Evolutionary conservation across 1,140 invertebrate genomes (phyloP).

Genomic region (Trichomalopsis sarcophagae): DNA sequence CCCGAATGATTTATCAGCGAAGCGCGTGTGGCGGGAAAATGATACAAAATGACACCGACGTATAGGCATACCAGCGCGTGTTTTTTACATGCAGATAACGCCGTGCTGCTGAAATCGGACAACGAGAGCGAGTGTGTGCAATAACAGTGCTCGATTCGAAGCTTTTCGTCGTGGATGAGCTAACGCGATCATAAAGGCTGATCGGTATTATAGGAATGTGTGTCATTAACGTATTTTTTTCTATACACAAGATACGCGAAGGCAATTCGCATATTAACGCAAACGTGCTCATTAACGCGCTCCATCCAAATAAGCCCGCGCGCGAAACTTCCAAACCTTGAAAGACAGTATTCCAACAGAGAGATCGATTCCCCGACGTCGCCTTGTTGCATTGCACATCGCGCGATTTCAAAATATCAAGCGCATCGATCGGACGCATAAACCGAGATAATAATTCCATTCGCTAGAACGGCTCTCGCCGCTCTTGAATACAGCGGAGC

Average conservation of each 20-base stretch:
- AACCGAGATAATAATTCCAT: neutral
- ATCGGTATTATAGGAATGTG: too few species aligned
- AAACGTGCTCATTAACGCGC: too few species aligned
- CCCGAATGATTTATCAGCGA: constrained; percentile 68
- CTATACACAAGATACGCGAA: too few species aligned
- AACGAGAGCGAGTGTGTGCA: too few species aligned
- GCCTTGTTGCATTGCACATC: neutral
- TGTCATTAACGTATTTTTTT: too few species aligned
- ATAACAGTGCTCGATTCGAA: too few species aligned
- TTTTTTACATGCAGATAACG: too few species aligned
- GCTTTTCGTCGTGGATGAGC: too few species aligned
- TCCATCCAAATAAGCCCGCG: neutral
- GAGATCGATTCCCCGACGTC: neutral
- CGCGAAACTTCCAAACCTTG: neutral
- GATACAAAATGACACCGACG: constrained; percentile 68
- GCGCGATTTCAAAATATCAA: neutral
- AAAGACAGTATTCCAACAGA: neutral
- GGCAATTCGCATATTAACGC: too few species aligned
- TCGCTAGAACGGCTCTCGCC: constrained; percentile 47
- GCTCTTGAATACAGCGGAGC: neutral
- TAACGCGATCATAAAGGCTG: too few species aligned
- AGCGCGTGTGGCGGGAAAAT: constrained; percentile 67
- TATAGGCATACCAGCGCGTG: too few species aligned
- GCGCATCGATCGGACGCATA: neutral
- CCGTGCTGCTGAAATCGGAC: too few species aligned